Conservation (phyloP, 2,113 vertebrate species). For the Trochalopteron elliotii region DNA sequence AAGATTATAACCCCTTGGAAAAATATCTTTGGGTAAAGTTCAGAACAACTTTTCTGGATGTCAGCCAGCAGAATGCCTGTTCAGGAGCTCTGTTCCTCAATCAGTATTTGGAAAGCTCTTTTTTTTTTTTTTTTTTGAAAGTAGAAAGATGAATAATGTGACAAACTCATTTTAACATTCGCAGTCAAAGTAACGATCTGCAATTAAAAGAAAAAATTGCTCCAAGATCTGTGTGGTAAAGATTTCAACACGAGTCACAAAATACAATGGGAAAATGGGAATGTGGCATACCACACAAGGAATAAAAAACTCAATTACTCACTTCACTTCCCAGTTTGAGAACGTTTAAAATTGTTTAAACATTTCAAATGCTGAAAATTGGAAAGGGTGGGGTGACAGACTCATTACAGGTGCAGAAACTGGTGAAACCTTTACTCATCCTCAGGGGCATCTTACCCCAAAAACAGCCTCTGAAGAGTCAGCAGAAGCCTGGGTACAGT, state of each 20-base stretch:
- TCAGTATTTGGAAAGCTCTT: background rate
- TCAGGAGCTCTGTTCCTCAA: background rate
- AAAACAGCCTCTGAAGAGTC: background rate
- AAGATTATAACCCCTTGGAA: background rate
- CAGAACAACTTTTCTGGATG: background rate
- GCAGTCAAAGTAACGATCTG: background rate
- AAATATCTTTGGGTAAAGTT: background rate
- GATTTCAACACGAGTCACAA: background rate
- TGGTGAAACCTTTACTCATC: background rate
- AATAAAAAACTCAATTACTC: background rate
- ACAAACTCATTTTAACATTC: conserved; percentile 7
- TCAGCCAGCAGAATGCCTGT: background rate
- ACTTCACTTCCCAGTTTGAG: background rate
- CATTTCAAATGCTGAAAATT: background rate
- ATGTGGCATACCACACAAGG: background rate
- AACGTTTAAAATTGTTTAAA: background rate
- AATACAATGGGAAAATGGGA: background rate
- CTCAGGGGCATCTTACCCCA: background rate
- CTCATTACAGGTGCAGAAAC: background rate
- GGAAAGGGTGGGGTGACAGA: background rate
- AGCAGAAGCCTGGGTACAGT: background rate
- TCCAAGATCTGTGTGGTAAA: background rate
- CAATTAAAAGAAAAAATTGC: background rate
- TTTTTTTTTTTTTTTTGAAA: background rate
- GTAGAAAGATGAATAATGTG: background rate